Conservation (phyloP, 2,888 invertebrate genomes). For the Torymus texanus region DNA sequence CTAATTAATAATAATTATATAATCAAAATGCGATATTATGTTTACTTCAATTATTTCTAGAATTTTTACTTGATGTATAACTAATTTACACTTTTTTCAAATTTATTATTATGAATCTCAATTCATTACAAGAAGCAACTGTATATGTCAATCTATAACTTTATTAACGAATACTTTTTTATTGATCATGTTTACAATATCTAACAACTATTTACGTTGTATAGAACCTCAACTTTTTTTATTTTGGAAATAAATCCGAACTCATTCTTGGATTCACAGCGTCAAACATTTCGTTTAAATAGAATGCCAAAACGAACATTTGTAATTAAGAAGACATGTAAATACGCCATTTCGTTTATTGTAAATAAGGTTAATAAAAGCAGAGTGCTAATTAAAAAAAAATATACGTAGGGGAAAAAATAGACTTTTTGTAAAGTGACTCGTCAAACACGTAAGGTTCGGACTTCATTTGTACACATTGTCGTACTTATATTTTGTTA, state of each 20-base stretch:
- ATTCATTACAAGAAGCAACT: no score
- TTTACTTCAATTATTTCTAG: neutral
- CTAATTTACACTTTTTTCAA: neutral
- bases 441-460: constrained; percentile 15
- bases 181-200: constrained; percentile 22
- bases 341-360: constrained; percentile 40
- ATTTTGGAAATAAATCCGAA: neutral
- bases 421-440: constrained; percentile 22
- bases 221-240: neutral
- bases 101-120: neutral
- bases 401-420: constrained; percentile 9
- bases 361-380: constrained; percentile 53
- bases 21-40: constrained; percentile 4
- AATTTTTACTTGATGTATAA: constrained; percentile 1
- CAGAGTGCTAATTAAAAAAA: neutral
- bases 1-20: neutral
- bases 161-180: neutral
- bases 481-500: constrained; percentile 53
- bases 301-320: constrained; percentile 24
- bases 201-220: neutral
- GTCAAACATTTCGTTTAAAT: neutral
- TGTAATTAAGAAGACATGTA: constrained; percentile 22
- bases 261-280: neutral
- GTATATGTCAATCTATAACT: neutral
- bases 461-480: constrained; percentile 19